Base-by-base conservation (phyloP, 2,797 vertebrate species). In the Anabacerthia variegaticeps region DNA sequence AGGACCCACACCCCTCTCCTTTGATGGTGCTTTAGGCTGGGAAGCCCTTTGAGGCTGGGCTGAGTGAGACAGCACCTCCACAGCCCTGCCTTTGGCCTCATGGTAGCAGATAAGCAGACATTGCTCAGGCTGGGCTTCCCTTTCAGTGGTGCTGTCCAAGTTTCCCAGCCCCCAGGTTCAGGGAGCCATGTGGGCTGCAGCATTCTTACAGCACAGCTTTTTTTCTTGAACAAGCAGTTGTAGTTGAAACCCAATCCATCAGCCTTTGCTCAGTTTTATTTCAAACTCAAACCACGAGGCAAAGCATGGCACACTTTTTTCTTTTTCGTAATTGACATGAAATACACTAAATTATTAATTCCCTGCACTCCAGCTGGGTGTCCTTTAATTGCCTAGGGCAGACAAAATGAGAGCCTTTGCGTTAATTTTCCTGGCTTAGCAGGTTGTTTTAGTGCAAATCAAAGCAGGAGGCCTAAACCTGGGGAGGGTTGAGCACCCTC, bases 301-400 rank as follows among this genome's bases (percentile, higher is more conserved):
- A 85, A 88, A 78, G 23, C 23, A 21, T 27, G 23, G 32, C 2
- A 2, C 4, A 1, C 4, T 6, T 32, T 27, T 56, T 72, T 68
- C 16, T 51, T 51, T 51, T 67, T 54, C 30, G 21, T 22, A 48
- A 69, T 21, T 87, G 74, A 74, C 41, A 41, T 37, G 22, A 82
- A 89, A 88, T 65, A 67, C n/a, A 73, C 14, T 89, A 82, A 91
- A 85, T 87, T 63, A 96, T 89, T 85, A 59, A 89, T 87, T 83
- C 87, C 32, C 68, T 83, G 27, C 24, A 32, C 43, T 94, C 46
- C 32, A 46, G 56, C 39, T 82, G 59, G n/a, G 72, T 41, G 36
- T 32, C 20, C 24, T 63, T 66, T 12, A 1, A n/a, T 44, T 88
- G 73, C 34, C 15, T 58, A 79, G 30, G 36, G 10, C 58, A 78